Evolutionary conservation across 2,888 invertebrate genomes (phyloP), one percentile per base, ranked within the genome.

Genomic region (Gortyna flavago): DNA sequence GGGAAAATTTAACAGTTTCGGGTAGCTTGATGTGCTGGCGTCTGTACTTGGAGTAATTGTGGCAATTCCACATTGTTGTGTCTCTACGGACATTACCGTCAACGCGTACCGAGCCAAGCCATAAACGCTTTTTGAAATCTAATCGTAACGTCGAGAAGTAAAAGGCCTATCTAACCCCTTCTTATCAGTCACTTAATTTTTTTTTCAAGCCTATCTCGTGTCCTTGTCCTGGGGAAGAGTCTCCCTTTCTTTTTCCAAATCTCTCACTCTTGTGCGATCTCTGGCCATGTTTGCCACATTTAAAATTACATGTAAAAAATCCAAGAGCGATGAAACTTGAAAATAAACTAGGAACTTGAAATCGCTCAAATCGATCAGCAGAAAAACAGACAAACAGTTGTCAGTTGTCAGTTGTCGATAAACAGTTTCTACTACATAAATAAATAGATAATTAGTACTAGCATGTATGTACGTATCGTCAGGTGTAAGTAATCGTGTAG

Each of bases 401-500:
- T n/a, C n/a, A n/a, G n/a, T n/a, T n/a, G n/a, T n/a, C n/a, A n/a
- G n/a, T n/a, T n/a, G n/a, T n/a, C n/a, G 8, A 32, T 2, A 32
- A 54, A 61, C n/a, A 57, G 3, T 59, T 72, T 73, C 0, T 7
- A 18, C 13, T 21, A 35, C n/a, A 72, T 13, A 41, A 25, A 57
- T n/a, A 38, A 25, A n/a, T 25, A 29, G 1, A 7, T n/a, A 32
- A 38, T 51, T 5, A 51, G 16, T 18, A 25, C 57, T 32, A 25
- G 3, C 0, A 69, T 54, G 13, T 61, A 48, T 6, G 16, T 62
- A 16, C 16, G 8, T n/a, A 68, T 41, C 38, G 25, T 51, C 69
- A 81, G 71, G 75, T 84, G 77, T 67, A 65, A 67, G 73, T 77
- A 35, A 74, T 68, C 41, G 75, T 29, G 25, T 29, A 66, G 48